A percentile compares a stretch with the other conserved stretches of the same genome.
Evolutionary conservation across 1,140 invertebrate genomes (phyloP).

Genomic region (Drosophila ohnishii): DNA sequence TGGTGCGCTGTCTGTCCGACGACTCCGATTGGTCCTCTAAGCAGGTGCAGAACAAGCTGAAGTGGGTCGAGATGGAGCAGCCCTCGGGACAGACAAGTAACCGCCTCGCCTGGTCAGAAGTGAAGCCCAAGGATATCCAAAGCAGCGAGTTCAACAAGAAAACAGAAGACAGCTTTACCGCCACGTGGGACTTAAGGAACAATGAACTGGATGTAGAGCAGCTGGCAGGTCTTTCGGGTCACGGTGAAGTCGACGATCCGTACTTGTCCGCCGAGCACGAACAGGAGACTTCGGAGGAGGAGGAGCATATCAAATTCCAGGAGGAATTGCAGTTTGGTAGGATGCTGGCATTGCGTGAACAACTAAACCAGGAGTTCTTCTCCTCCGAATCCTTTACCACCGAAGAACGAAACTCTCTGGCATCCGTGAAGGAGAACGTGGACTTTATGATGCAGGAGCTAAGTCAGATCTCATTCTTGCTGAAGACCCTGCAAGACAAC

Average conservation of each 20-base stretch:
- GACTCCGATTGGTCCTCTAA: neutral
- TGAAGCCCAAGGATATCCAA: neutral
- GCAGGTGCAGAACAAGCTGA: neutral
- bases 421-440: neutral
- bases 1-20: constrained; percentile 17
- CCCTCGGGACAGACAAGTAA: neutral
- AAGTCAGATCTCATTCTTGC: constrained; percentile 9
- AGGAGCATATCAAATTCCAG: neutral
- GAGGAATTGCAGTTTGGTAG: constrained; percentile 12
- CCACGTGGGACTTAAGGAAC: constrained; percentile 17
- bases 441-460: constrained; percentile 29
- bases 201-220: constrained; percentile 19
- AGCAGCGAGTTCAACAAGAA: neutral
- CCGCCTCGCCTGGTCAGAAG: neutral
- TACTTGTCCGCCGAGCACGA: neutral
- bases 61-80: neutral
- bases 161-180: constrained; percentile 2
- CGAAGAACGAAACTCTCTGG: neutral
- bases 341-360: neutral
- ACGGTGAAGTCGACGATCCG: neutral
- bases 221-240: neutral
- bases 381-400: neutral
- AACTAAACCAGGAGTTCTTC: neutral
- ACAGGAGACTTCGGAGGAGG: neutral
- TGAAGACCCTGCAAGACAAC: neutral